Evolutionary conservation across 2,113 vertebrate genomes (phyloP).

Genomic region (Tragelaphus imberbis): DNA sequence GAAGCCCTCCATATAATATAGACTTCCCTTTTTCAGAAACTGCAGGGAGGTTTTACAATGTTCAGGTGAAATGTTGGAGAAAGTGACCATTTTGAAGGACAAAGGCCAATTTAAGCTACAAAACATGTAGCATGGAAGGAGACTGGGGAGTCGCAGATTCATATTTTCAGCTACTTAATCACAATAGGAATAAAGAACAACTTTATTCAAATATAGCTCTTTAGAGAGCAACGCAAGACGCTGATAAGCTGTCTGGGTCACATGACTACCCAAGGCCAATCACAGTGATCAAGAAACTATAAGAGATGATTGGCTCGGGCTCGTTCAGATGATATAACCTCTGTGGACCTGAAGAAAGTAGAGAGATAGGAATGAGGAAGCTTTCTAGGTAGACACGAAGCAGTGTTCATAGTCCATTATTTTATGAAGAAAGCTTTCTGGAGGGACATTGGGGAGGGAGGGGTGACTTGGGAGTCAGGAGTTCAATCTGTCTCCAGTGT

Average conservation of each 20-base stretch:
- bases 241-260: not conserved
- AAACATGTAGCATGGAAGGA: not conserved
- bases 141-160: not conserved
- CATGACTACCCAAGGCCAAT: not conserved
- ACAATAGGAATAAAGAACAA: not conserved
- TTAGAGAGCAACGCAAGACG: not conserved
- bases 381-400: not conserved
- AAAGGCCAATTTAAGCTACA: not conserved
- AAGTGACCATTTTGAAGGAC: not conserved
- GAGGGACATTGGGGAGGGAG: not conserved
- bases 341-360: not conserved
- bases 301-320: not conserved
- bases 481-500: rapidly evolving
- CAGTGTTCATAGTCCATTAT: not conserved
- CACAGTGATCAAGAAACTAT: not conserved
- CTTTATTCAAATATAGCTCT: not conserved
- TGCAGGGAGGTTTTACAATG: not conserved
- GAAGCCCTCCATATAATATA: not conserved
- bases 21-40: not conserved
- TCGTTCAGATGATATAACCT: not conserved
- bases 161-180: not conserved
- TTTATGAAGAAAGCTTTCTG: not conserved
- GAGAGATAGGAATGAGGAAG: not conserved
- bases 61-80: not conserved
- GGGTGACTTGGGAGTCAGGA: not conserved